Evolutionary conservation across 1,140 invertebrate species (phyloP), one percentile per base, ranked within the genome.

Genomic region (Diorhabda sublineata): DNA sequence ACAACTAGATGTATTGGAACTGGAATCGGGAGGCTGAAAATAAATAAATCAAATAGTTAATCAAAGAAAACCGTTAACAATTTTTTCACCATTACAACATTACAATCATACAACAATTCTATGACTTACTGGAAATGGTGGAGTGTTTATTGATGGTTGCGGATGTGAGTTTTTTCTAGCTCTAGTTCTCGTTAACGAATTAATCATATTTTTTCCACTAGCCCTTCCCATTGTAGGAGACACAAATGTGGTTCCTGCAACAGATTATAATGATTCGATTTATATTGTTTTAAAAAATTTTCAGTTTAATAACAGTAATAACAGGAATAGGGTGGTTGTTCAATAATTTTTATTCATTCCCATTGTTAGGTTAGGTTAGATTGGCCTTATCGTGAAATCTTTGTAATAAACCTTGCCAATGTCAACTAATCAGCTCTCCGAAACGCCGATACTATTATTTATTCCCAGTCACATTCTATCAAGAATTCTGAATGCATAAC

Each of bases 1-100:
- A 84, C 95, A 97, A 79, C 94, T 97, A 58, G 96, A 97, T 61
- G 93, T 95, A 80, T 93, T 96, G 67, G 95, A 97, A 84, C 94
- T 95, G 67, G 94, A 96, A 82, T 95, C 93, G 57, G 87, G 89
- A 72, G 85, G 84, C 84, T 87, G 78, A 69, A 79, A 81, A 52
- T 8, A 52, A 52, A 52, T 52, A 4, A 2, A 26, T 26, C 26
- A 26, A 26, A 26, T 26, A 26, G 26, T 26, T 26, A 26, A 26
- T 26, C 26, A 26, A 26, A 26, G 26, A 26, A 26, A 26, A 26
- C 26, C 26, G 26, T 26, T 26, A 26, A 26, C 26, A 26, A 26
- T 26, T 26, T 26, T 26, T 26, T 26, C 26, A 26, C 26, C 26
- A 26, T 26, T 26, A 26, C 26, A 26, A 26, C 26, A 26, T 26